A percentile compares a stretch with the other conserved stretches of the same genome.
Evolutionary conservation across 2,888 invertebrate species (phyloP).

Genomic region (Diadegma fenestrale): DNA sequence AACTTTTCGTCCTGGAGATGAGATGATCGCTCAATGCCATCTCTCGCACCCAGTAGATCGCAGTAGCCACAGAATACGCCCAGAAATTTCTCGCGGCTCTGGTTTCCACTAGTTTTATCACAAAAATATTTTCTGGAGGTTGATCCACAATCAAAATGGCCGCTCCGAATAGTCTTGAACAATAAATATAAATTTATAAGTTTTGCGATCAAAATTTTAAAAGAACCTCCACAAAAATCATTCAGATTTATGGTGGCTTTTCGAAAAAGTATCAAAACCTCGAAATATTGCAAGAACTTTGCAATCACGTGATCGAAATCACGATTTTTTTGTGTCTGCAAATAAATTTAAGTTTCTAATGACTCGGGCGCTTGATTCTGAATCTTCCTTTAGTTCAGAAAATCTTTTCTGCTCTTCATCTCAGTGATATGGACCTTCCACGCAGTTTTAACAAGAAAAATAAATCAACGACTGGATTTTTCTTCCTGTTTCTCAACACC

Average conservation of each 20-base stretch:
- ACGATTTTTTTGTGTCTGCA: neutral
- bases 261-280: neutral
- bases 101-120: constrained; percentile 20
- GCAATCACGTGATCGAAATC: neutral
- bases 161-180: neutral
- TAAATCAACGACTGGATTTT: constrained; percentile 27
- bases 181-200: neutral
- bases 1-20: constrained; percentile 83
- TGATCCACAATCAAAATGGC: neutral
- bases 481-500: too few species aligned
- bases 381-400: constrained; percentile 6
- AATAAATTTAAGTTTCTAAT: neutral
- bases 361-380: neutral
- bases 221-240: neutral
- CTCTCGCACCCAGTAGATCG: constrained; percentile 62
- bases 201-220: neutral
- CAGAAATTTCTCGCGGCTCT: constrained; percentile 21
- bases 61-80: constrained; percentile 30
- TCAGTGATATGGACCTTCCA: constrained; percentile 1
- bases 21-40: constrained; percentile 84
- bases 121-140: neutral
- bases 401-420: constrained; percentile 25
- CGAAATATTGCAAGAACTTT: neutral
- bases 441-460: constrained; percentile 22
- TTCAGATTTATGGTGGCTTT: neutral